A percentile compares a stretch with the other conserved stretches of the same genome.
Evolutionary conservation across 2,113 vertebrate species (phyloP).

Genomic region (Xenus cinereus): DNA sequence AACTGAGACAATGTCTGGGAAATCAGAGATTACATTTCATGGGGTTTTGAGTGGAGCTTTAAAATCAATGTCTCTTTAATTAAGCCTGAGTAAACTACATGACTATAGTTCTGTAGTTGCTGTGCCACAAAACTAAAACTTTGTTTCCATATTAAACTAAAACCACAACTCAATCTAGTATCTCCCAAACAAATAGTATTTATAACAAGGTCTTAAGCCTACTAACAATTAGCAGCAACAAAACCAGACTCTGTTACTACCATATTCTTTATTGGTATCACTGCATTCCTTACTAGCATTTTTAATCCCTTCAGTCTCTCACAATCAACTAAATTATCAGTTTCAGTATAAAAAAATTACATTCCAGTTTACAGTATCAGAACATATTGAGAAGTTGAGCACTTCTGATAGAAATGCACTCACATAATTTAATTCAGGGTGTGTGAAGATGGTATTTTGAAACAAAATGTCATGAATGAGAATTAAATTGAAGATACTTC

Average conservation of each 20-base stretch:
- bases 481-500: background rate
- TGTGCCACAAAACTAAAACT: background rate
- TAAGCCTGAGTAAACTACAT: background rate
- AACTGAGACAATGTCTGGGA: background rate
- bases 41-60: background rate
- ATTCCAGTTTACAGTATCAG: background rate
- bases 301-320: background rate
- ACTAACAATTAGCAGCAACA: background rate
- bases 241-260: background rate
- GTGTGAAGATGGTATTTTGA: background rate
- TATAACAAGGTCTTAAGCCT: background rate
- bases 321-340: background rate
- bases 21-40: background rate
- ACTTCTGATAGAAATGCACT: background rate
- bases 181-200: background rate
- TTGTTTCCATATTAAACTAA: background rate
- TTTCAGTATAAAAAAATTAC: background rate
- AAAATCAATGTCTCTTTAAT: background rate
- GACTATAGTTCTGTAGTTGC: background rate
- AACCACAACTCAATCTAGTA: background rate
- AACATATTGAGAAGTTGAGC: background rate
- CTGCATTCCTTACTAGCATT: background rate
- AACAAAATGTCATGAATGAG: background rate
- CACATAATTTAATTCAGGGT: background rate
- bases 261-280: background rate